Evolutionary conservation across 2,888 invertebrate genomes (phyloP).

Genomic region (Fissipunctia ypsillon): DNA sequence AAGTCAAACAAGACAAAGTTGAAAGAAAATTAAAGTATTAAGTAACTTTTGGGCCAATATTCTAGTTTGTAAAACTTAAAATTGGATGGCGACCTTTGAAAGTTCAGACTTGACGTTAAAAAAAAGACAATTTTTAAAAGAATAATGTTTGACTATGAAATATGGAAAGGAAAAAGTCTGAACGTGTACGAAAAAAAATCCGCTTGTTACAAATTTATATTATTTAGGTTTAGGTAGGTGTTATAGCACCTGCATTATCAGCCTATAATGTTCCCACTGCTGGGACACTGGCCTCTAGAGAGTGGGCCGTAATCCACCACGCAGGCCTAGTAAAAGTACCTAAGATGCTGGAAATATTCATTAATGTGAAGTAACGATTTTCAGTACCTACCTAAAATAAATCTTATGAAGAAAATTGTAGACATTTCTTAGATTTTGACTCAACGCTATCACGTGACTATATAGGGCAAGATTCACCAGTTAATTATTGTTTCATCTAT

Average conservation of each 20-base stretch:
- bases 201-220: neutral
- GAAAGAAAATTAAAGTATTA: conserved; percentile 26
- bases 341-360: neutral
- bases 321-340: neutral
- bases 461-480: no score
- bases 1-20: conserved; percentile 28
- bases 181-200: neutral
- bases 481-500: neutral
- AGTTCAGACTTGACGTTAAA: neutral
- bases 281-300: neutral
- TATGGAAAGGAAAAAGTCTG: neutral
- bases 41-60: conserved; percentile 18
- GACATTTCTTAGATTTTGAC: neutral
- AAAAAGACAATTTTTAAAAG: neutral
- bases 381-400: neutral
- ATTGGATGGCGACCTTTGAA: conserved; percentile 33
- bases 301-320: neutral
- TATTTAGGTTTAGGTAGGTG: neutral
- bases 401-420: neutral
- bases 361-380: neutral
- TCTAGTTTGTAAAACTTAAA: conserved; percentile 24
- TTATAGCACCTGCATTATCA: no score
- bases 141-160: neutral
- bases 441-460: neutral
- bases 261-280: neutral